These are phyloP conservation scores for Drosophila grimshawi DNA, from an alignment of 1,140 invertebrate species.

Conservation along the genomic window DNA sequence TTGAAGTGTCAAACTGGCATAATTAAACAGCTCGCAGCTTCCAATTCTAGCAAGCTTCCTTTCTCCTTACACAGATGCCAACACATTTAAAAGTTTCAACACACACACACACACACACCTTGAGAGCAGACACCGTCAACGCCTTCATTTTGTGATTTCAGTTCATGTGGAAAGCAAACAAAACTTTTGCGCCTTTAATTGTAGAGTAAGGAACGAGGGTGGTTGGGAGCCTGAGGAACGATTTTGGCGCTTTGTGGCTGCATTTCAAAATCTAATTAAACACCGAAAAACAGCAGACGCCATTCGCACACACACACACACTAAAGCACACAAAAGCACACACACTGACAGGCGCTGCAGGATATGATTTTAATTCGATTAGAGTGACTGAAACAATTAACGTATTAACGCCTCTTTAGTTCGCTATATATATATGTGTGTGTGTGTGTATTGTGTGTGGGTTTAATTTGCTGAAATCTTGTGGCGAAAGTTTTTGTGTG, in stretches of 20 bases:
- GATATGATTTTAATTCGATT: slow-evolving; percentile 84
- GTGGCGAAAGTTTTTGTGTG: slow-evolving; percentile 59
- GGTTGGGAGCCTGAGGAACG: slow-evolving; percentile 30
- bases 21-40: slow-evolving; percentile 66
- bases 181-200: slow-evolving; percentile 72
- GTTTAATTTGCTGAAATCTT: slow-evolving; percentile 68
- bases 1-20: slow-evolving; percentile 83
- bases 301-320: slow-evolving; percentile 22
- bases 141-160: slow-evolving; percentile 37
- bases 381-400: slow-evolving; percentile 83
- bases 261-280: slow-evolving; percentile 81
- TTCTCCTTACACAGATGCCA: slow-evolving; percentile 5
- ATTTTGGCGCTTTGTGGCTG: slow-evolving; percentile 52
- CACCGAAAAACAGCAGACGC: slow-evolving; percentile 62
- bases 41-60: slow-evolving; percentile 1
- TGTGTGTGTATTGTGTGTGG: slow-evolving; percentile 46
- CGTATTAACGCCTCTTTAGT: slow-evolving; percentile 84
- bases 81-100: slow-evolving; percentile 44
- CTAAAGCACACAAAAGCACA: slow-evolving; percentile 2
- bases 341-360: slow-evolving; percentile 51
- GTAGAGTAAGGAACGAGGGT: neutral
- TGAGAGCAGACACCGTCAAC: slow-evolving; percentile 43
- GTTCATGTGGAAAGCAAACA: slow-evolving; percentile 52
- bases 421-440: slow-evolving; percentile 34
- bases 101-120: slow-evolving; percentile 50